These are phyloP conservation scores for Antitype chi DNA, from an alignment of 2,888 invertebrate species.

Conservation along the genomic window DNA sequence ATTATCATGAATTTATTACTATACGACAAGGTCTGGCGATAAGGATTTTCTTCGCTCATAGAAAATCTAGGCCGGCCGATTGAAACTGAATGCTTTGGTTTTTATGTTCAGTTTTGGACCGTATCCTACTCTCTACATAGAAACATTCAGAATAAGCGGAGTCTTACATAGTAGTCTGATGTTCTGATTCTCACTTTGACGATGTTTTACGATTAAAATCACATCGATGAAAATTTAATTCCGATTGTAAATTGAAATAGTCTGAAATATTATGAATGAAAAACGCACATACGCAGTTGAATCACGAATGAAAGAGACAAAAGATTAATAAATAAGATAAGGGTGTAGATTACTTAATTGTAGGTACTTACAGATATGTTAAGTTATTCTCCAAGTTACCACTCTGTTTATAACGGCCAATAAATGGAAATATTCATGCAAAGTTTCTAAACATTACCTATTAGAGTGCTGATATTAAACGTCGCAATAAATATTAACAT, in stretches of 20 bases:
- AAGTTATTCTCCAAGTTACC: conserved; percentile 11
- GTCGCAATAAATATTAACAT: conserved; percentile 22
- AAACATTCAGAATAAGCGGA: not conserved
- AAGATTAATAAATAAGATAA: not conserved
- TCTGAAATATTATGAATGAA: conserved; percentile 25
- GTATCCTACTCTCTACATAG: not conserved
- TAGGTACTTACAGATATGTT: conserved; percentile 10
- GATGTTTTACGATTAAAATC: not conserved
- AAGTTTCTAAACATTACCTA: conserved; percentile 17
- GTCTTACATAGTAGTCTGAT: not conserved
- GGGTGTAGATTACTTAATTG: not conserved
- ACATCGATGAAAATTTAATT: conserved; percentile 1
- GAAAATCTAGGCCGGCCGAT: conserved; percentile 60
- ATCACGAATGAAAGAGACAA: not conserved
- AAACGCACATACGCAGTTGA: not conserved
- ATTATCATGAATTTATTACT: conserved; percentile 62
- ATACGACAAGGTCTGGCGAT: conserved; percentile 61
- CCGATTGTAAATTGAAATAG: conserved; percentile 4
- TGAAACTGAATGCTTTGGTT: conserved; percentile 47
- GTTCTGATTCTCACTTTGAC: not conserved
- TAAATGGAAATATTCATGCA: conserved; percentile 18
- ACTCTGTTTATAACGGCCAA: conserved; percentile 2
- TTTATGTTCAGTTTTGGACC: conserved; percentile 12
- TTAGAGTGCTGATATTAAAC: conserved; percentile 11
- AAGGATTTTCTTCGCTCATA: conserved; percentile 62